A percentile compares a stretch with the other conserved stretches of the same genome.
phyloP scores from a whole-genome alignment of 2,888 invertebrate species.

The Lasioglossum lativentre region DNA sequence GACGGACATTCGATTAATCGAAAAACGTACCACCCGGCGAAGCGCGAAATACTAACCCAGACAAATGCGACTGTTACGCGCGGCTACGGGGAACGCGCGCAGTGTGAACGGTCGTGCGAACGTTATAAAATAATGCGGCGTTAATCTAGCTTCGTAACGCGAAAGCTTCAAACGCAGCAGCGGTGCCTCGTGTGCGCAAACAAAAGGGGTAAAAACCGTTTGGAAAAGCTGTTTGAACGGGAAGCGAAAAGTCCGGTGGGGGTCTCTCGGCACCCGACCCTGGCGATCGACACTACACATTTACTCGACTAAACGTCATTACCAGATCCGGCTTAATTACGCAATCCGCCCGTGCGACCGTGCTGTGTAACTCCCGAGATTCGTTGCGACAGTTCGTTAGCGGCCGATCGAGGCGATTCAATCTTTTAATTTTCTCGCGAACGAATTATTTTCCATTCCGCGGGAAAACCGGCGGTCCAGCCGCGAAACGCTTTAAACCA shows the following conservation, averaged over 20 bases:
- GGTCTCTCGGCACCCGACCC: slow-evolving; percentile 4
- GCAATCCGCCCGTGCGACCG: slow-evolving; percentile 45
- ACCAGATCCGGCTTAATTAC: slow-evolving; percentile 62
- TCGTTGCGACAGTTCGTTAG: slow-evolving; percentile 59
- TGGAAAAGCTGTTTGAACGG: slow-evolving; percentile 55
- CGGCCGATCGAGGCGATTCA: slow-evolving; percentile 46
- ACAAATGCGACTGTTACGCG: slow-evolving; percentile 7
- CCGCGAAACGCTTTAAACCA: too few species aligned
- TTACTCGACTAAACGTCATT: slow-evolving; percentile 69
- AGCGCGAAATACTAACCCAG: slow-evolving; percentile 43
- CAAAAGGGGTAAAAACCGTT: slow-evolving; percentile 48
- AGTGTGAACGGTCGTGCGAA: background rate
- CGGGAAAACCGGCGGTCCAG: slow-evolving; percentile 19
- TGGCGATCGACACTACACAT: slow-evolving; percentile 54
- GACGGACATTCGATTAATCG: slow-evolving; percentile 44
- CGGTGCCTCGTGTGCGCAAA: slow-evolving; percentile 37
- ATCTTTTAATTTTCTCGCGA: slow-evolving; percentile 62
- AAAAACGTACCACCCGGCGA: slow-evolving; percentile 27
- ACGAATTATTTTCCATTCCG: slow-evolving; percentile 49
- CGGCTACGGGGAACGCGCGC: background rate
- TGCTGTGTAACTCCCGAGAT: slow-evolving; percentile 46
- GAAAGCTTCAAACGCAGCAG: slow-evolving; percentile 42
- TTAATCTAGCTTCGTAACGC: slow-evolving; percentile 37
- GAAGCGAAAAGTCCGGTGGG: slow-evolving; percentile 51
- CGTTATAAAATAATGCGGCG: slow-evolving; percentile 51